These are phyloP conservation scores for Catostomus latipinnis DNA, from an alignment of 2,797 vertebrate species.

Conservation along the genomic window DNA sequence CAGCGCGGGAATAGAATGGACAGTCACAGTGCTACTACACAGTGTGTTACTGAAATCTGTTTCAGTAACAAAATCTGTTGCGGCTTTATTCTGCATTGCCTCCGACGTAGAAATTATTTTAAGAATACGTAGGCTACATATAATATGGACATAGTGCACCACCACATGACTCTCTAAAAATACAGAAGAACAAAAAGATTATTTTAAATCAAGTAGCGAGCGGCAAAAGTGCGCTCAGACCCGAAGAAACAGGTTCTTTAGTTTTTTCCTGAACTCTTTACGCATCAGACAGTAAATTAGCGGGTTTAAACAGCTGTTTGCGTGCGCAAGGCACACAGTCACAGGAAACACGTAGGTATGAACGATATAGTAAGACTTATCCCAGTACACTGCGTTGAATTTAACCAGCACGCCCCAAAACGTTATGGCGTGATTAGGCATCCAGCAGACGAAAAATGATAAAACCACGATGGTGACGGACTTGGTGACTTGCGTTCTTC, in stretches of 20 bases:
- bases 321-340: constrained; percentile 80
- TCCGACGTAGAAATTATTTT: too few relatives aligned
- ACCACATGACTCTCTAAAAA: too few relatives aligned
- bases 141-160: too few relatives aligned
- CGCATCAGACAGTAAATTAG: constrained; percentile 81
- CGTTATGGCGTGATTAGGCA: constrained; percentile 79
- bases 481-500: constrained; percentile 74
- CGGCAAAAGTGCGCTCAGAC: constrained; percentile 39
- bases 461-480: constrained; percentile 77
- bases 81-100: too few relatives aligned
- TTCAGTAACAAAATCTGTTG: too few relatives aligned
- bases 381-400: constrained; percentile 76
- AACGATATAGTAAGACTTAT: constrained; percentile 76
- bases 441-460: constrained; percentile 80
- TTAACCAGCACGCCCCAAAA: constrained; percentile 83
- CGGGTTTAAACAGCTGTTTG: constrained; percentile 82
- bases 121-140: too few relatives aligned
- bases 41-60: too few relatives aligned
- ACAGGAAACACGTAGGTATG: constrained; percentile 81
- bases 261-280: constrained; percentile 76
- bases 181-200: too few relatives aligned
- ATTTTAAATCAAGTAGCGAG: too few relatives aligned
- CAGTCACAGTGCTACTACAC: too few relatives aligned
- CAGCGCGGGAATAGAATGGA: too few relatives aligned
- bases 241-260: constrained; percentile 66